Evolutionary conservation across 2,888 invertebrate species (phyloP).

Genomic region (Protophormia terraenovae): DNA sequence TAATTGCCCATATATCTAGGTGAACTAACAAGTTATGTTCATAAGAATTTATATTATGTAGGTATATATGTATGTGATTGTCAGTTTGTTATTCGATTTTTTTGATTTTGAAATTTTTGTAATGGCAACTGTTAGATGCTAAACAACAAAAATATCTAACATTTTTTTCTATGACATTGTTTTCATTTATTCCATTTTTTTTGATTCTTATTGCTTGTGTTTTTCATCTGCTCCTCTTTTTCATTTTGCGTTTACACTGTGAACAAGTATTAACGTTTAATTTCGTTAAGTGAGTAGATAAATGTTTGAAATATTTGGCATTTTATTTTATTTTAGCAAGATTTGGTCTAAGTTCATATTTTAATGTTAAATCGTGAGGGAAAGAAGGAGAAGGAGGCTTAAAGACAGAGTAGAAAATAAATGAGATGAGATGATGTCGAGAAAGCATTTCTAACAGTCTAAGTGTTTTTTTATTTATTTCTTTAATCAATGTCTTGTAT

Average conservation of each 20-base stretch:
- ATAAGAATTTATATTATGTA: background rate
- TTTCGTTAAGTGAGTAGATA: slow-evolving; percentile 58
- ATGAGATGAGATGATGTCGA: background rate
- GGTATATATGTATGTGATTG: background rate
- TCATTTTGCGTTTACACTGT: background rate
- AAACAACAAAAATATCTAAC: slow-evolving; percentile 1
- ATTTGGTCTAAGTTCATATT: background rate
- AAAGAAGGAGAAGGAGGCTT: background rate
- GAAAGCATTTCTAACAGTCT: background rate
- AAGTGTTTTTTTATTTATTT: background rate
- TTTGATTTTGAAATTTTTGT: background rate
- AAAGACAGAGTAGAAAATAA: background rate
- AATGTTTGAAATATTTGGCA: slow-evolving; percentile 43
- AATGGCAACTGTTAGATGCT: background rate
- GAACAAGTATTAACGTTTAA: slow-evolving; percentile 53
- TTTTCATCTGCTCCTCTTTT: background rate
- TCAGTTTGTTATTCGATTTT: slow-evolving; percentile 12
- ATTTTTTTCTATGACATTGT: background rate
- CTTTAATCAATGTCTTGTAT: background rate
- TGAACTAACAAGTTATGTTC: background rate
- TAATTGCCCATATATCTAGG: background rate
- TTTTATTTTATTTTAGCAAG: background rate
- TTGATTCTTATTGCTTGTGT: background rate
- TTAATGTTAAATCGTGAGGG: background rate
- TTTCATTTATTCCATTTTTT: background rate